phyloP scores from a whole-genome alignment of 2,888 invertebrate genomes.

The Thera obeliscata region DNA sequence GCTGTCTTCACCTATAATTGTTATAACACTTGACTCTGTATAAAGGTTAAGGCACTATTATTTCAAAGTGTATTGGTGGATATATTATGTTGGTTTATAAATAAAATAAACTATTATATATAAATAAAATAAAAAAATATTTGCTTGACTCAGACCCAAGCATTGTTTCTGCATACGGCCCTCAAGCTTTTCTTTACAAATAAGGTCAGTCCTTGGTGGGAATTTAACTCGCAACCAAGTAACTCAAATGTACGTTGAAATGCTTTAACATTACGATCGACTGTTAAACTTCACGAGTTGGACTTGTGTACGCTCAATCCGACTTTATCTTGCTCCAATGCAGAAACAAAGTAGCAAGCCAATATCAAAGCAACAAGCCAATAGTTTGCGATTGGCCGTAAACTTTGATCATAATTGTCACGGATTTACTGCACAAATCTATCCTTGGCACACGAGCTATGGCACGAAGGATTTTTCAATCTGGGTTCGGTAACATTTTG shows the following conservation, averaged over 20 bases:
- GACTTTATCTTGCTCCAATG: conserved; percentile 33
- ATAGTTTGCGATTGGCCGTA: conserved; percentile 18
- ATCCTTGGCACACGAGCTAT: conserved; percentile 18
- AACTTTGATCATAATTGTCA: conserved; percentile 23
- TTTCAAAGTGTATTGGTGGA: no score
- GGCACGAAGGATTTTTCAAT: conserved; percentile 16
- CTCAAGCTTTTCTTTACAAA: no score
- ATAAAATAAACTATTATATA: no score
- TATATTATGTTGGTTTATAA: no score
- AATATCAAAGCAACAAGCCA: conserved; percentile 40
- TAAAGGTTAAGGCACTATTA: no score
- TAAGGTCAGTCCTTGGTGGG: no score
- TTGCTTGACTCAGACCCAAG: no score
- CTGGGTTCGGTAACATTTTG: neutral
- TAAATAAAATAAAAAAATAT: no score
- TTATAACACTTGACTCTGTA: no score
- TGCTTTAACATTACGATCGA: conserved; percentile 8
- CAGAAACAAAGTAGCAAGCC: conserved; percentile 47
- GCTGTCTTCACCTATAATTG: no score
- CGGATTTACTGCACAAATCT: conserved; percentile 17
- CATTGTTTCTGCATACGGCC: no score
- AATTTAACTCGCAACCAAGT: no score
- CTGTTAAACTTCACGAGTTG: conserved; percentile 15
- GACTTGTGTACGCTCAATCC: conserved; percentile 9
- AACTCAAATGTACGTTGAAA: conserved; percentile 4